A percentile compares a stretch with the other conserved stretches of the same genome.
These are phyloP conservation scores for Melanotaenia nigrans DNA, from an alignment of 2,797 vertebrate genomes.

Conservation along the genomic window DNA sequence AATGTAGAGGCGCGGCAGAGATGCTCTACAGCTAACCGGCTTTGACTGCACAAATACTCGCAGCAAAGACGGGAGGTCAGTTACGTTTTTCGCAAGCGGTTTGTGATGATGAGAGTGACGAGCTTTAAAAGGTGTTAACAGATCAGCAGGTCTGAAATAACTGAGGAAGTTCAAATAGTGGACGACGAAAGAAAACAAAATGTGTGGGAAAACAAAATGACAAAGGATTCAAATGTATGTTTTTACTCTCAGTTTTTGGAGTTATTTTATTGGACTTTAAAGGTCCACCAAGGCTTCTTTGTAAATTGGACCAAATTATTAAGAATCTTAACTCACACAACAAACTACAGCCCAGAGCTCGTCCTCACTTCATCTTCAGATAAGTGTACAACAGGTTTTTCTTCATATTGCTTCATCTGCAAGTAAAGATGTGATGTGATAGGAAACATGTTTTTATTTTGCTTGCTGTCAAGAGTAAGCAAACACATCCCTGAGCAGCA, in stretches of 20 bases:
- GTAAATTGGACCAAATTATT: slow-evolving; percentile 12
- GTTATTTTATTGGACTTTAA: not conserved
- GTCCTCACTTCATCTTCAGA: slow-evolving; percentile 5
- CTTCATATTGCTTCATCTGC: not conserved
- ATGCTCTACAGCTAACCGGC: not conserved
- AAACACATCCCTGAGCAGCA: not conserved
- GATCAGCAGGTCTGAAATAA: not conserved
- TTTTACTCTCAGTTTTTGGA: slow-evolving; percentile 9
- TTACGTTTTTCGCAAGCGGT: not conserved
- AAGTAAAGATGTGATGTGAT: not conserved
- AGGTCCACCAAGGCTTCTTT: not conserved
- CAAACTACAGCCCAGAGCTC: not conserved
- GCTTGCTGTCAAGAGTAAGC: not conserved
- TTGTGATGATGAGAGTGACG: not conserved
- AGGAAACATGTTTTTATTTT: not conserved
- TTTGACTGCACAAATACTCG: not conserved
- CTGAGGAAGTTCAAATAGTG: not conserved
- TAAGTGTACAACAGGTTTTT: not conserved
- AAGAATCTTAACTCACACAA: not conserved
- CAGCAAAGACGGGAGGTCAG: not conserved
- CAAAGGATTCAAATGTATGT: not conserved
- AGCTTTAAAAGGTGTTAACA: not conserved
- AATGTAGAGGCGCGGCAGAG: not conserved
- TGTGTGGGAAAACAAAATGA: no score
- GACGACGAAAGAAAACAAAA: not conserved